A percentile compares a stretch with the other conserved stretches of the same genome.
Conservation (phyloP, 2,888 invertebrate genomes). For the Strigamia maritima region DNA sequence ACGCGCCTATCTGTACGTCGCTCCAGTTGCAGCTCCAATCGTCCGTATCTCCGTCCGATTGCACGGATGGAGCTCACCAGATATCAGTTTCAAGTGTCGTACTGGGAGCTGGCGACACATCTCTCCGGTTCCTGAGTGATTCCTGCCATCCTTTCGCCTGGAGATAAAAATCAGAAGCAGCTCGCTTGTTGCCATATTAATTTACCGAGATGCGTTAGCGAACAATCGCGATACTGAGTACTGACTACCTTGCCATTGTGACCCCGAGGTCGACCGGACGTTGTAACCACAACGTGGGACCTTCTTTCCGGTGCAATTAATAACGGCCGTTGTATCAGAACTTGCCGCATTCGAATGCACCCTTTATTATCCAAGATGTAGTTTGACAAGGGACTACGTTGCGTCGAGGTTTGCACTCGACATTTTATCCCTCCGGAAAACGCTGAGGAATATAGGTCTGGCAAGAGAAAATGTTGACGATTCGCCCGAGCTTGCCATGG, state of each 20-base stretch:
- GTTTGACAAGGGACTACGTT: neutral
- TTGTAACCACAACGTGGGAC: neutral
- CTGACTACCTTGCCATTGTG: neutral
- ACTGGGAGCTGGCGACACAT: conserved; percentile 35
- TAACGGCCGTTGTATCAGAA: neutral
- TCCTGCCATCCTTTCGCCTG: conserved; percentile 35
- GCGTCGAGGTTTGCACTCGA: neutral
- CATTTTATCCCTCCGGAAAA: conserved; percentile 25
- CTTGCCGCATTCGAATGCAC: neutral
- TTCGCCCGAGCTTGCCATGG: neutral
- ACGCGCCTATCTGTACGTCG: conserved; percentile 27
- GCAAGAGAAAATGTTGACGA: neutral
- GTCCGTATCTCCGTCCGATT: conserved; percentile 32
- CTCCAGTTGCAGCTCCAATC: conserved; percentile 24
- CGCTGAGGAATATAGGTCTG: conserved; percentile 10
- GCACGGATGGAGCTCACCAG: conserved; percentile 28
- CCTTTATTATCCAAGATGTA: neutral
- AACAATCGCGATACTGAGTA: conserved; percentile 7
- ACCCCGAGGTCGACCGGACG: conserved; percentile 23
- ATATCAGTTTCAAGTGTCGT: conserved; percentile 37
- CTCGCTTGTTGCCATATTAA: conserved; percentile 34
- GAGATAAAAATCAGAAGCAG: conserved; percentile 16
- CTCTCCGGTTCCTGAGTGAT: conserved; percentile 34
- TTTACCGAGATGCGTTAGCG: neutral
- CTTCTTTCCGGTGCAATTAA: conserved; percentile 21